Conservation (phyloP, 2,888 invertebrate species). For the Erebia aethiops region DNA sequence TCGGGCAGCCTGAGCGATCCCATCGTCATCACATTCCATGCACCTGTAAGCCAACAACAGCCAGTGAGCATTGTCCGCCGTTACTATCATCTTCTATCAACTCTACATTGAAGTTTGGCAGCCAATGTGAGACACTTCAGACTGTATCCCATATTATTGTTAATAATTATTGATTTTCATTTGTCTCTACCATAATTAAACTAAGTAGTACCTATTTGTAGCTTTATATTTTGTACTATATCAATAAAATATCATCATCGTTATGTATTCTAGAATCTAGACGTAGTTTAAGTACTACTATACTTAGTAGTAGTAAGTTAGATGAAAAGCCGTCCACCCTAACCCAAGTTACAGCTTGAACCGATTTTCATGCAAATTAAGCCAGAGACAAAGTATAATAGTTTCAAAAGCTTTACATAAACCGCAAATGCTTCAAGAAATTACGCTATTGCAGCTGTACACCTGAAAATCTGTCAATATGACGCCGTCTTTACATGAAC, state of each 20-base stretch:
- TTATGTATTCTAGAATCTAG: no score
- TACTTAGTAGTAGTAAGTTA: neutral
- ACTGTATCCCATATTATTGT: no score
- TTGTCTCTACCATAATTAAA: no score
- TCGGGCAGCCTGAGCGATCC: constrained; percentile 44
- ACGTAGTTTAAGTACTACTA: neutral
- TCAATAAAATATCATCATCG: no score
- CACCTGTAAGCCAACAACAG: constrained; percentile 55
- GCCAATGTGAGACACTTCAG: no score
- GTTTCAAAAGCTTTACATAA: neutral
- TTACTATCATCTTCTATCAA: neutral
- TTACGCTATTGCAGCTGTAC: constrained; percentile 16
- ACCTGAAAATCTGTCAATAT: constrained; percentile 34
- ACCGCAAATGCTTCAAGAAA: neutral
- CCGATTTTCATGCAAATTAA: neutral
- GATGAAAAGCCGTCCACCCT: neutral
- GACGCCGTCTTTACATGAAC: constrained; percentile 35
- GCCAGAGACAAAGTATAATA: neutral
- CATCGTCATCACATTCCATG: constrained; percentile 66
- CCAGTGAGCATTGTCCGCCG: neutral
- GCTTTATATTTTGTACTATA: no score
- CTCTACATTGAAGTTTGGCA: no score
- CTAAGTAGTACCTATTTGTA: no score
- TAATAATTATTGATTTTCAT: no score
- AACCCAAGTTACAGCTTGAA: neutral